A percentile compares a stretch with the other conserved stretches of the same genome.
Conservation (phyloP, 2,888 invertebrate genomes). For the Ypsolopha scabrella region DNA sequence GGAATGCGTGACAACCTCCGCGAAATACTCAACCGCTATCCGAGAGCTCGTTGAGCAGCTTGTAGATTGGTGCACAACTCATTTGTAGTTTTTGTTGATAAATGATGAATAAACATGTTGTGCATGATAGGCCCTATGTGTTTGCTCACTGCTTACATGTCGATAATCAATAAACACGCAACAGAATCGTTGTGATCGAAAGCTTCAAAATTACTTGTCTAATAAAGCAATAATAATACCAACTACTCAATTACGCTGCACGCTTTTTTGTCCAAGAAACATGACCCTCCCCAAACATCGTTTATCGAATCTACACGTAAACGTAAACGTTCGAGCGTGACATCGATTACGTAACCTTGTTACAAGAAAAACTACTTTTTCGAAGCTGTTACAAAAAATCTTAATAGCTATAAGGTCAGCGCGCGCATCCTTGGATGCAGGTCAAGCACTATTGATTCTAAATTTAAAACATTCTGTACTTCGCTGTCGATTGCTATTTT, state of each 20-base stretch:
- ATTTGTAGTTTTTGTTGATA: neutral
- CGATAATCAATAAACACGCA: no score
- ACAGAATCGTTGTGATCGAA: no score
- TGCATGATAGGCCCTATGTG: no score
- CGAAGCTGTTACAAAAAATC: neutral
- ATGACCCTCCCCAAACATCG: neutral
- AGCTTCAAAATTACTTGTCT: no score
- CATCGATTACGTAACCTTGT: conserved; percentile 1
- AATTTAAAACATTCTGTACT: neutral
- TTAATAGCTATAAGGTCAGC: neutral
- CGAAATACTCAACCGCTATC: neutral
- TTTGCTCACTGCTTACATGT: no score
- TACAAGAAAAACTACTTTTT: neutral
- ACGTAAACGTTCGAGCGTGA: neutral
- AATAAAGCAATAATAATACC: neutral
- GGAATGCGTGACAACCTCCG: neutral
- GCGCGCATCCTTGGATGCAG: conserved; percentile 1
- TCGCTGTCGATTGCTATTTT: neutral
- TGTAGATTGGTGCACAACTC: neutral
- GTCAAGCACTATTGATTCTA: neutral
- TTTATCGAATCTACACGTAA: neutral
- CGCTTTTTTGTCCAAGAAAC: neutral
- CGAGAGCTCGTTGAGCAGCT: neutral
- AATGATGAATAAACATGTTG: no score
- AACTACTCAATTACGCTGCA: neutral